A percentile compares a stretch with the other conserved stretches of the same genome.
Conservation (phyloP, 1,140 invertebrate species). For the Brachystomella parvula region DNA sequence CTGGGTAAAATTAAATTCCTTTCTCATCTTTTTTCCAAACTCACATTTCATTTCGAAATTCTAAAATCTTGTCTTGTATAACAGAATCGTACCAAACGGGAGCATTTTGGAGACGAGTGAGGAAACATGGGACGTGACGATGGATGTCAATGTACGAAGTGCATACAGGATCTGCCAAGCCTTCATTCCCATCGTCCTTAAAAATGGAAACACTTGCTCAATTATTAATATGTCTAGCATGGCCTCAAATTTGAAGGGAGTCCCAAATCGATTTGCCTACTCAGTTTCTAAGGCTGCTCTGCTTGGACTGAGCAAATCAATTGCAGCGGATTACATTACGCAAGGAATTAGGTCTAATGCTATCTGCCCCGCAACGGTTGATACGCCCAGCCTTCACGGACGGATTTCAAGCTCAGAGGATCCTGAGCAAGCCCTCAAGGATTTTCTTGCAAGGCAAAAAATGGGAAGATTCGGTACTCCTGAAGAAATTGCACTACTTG, state of each 20-base stretch:
- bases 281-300: constrained; percentile 46
- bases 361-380: constrained; percentile 44
- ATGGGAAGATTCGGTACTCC: constrained; percentile 45
- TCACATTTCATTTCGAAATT: not conserved
- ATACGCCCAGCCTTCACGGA: constrained; percentile 38
- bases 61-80: constrained; percentile 15
- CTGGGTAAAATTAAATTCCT: constrained; percentile 36
- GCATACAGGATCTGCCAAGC: constrained; percentile 39
- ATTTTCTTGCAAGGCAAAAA: constrained; percentile 43
- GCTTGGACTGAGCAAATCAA: constrained; percentile 45
- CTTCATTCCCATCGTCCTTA: constrained; percentile 33
- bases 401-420: constrained; percentile 40
- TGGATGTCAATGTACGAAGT: constrained; percentile 46
- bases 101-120: constrained; percentile 43
- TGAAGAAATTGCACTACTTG: constrained; percentile 45
- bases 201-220: constrained; percentile 39
- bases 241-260: constrained; percentile 44
- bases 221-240: constrained; percentile 49
- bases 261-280: constrained; percentile 44
- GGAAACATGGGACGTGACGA: constrained; percentile 44
- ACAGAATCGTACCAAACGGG: constrained; percentile 40
- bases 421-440: constrained; percentile 41
- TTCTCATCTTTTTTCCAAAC: not conserved
- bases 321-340: constrained; percentile 41
- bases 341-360: constrained; percentile 44